These are phyloP conservation scores for Orestias chungarensis DNA, from an alignment of 2,797 vertebrate species.

Conservation along the genomic window DNA sequence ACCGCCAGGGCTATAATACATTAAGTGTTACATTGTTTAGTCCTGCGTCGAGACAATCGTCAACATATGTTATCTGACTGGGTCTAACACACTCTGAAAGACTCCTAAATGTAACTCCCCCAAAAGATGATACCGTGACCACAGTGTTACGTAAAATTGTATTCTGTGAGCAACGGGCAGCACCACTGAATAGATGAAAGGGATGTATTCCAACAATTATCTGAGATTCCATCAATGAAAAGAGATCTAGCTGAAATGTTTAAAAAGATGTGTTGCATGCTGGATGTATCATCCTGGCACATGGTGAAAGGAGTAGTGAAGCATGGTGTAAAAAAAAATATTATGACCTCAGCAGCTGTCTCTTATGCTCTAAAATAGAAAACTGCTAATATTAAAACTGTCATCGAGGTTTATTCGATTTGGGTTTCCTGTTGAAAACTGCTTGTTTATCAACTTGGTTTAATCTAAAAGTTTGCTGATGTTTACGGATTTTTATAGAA, in stretches of 20 bases:
- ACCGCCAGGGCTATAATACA: too few relatives aligned
- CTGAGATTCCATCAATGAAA: not conserved
- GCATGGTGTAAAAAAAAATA: not conserved
- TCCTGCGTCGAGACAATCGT: too few relatives aligned
- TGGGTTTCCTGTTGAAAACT: not conserved
- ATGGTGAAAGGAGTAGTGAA: not conserved
- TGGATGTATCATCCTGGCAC: not conserved
- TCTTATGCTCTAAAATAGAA: not conserved
- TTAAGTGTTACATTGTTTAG: too few relatives aligned
- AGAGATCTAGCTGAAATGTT: not conserved
- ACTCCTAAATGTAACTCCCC: too few relatives aligned
- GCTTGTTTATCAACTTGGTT: not conserved
- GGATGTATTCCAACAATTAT: not conserved
- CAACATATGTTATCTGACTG: too few relatives aligned
- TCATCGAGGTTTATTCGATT: not conserved
- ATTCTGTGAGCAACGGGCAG: not conserved
- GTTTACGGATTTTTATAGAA: not conserved
- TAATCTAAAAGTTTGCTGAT: not conserved
- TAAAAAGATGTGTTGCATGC: not conserved
- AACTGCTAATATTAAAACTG: not conserved
- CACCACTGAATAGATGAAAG: not conserved
- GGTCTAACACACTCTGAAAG: too few relatives aligned
- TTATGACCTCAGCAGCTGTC: not conserved
- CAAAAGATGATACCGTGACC: too few relatives aligned
- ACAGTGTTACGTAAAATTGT: not conserved